Evolutionary conservation across 2,113 vertebrate genomes (phyloP).

Genomic region (Thalassarche chlororhynchos): DNA sequence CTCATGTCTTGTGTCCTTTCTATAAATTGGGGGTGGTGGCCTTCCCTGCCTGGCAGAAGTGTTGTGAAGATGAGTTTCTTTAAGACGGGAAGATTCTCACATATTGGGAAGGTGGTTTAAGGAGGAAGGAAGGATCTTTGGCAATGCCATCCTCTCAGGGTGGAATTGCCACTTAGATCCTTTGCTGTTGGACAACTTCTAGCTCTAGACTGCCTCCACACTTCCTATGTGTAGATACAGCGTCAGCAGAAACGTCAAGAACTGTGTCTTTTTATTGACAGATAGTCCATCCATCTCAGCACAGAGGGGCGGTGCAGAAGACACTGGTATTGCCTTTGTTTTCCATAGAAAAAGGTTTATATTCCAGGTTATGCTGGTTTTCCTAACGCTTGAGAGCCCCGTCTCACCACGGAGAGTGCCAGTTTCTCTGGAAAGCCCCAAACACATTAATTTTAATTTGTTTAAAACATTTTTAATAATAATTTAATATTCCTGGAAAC

Average conservation of each 20-base stretch:
- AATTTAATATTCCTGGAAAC: background rate
- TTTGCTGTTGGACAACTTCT: background rate
- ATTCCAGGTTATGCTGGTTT: background rate
- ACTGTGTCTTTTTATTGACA: background rate
- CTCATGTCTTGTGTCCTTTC: background rate
- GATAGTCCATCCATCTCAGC: background rate
- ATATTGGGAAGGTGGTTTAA: background rate
- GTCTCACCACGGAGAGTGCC: background rate
- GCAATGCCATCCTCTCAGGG: background rate
- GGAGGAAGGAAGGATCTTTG: background rate
- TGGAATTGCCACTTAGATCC: background rate
- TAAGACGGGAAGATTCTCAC: background rate
- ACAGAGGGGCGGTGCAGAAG: background rate
- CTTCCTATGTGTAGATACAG: background rate
- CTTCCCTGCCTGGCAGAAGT: background rate
- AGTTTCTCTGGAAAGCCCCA: background rate
- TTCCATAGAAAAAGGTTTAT: background rate
- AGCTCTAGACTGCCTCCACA: background rate
- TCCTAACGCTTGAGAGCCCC: background rate
- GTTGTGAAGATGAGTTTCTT: background rate
- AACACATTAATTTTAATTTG: background rate
- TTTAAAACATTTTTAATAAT: slow-evolving; percentile 18
- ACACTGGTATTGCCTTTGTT: background rate
- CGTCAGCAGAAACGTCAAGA: background rate
- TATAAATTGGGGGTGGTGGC: background rate